Evolutionary conservation across 2,888 invertebrate species (phyloP).

Genomic region (Scotopteryx bipunctaria): DNA sequence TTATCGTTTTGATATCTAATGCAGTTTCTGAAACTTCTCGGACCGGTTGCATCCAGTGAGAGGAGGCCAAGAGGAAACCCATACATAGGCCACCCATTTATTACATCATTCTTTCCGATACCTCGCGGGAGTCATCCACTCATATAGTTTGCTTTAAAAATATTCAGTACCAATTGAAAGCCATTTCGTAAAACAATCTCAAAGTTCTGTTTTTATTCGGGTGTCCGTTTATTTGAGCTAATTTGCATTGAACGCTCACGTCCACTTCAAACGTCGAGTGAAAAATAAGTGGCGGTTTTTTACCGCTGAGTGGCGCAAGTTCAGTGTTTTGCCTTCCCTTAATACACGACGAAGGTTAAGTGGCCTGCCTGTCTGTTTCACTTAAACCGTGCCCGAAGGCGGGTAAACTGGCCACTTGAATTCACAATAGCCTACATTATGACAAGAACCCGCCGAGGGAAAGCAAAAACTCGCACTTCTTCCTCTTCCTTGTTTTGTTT

Average conservation of each 20-base stretch:
- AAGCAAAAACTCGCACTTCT: constrained; percentile 6
- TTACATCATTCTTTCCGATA: no score
- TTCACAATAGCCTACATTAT: constrained; percentile 26
- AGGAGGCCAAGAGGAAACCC: no score
- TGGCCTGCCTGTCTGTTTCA: constrained; percentile 73
- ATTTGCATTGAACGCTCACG: constrained; percentile 27
- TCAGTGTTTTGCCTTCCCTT: constrained; percentile 68
- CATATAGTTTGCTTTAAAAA: no score
- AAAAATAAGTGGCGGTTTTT: constrained; percentile 39
- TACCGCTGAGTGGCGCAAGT: constrained; percentile 48
- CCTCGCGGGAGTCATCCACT: no score
- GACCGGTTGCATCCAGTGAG: no score
- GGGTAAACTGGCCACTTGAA: constrained; percentile 38
- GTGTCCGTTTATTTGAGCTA: constrained; percentile 27
- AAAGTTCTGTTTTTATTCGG: constrained; percentile 13
- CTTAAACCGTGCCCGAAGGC: constrained; percentile 64
- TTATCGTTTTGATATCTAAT: no score
- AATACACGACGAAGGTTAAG: constrained; percentile 76
- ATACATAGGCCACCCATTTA: no score
- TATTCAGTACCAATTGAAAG: neutral
- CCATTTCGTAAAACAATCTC: constrained; percentile 1
- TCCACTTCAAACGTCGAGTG: constrained; percentile 29
- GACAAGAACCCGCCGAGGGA: constrained; percentile 15
- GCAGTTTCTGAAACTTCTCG: no score
- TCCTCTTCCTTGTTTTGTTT: constrained; percentile 3